A percentile compares a stretch with the other conserved stretches of the same genome.
Conservation (phyloP, 1,140 invertebrate genomes). For the Teleopsis dalmanni region DNA sequence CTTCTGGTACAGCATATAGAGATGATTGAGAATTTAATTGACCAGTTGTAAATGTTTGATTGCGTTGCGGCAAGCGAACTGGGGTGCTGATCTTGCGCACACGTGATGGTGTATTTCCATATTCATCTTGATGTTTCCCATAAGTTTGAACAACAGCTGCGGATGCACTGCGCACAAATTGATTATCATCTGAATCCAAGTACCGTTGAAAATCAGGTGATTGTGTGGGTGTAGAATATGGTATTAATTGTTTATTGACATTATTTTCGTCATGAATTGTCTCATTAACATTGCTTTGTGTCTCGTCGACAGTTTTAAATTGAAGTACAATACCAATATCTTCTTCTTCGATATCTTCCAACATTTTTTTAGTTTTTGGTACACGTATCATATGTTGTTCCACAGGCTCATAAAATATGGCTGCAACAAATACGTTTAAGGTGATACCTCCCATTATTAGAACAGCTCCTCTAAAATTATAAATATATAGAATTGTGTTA, state of each 20-base stretch:
- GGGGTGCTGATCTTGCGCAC: conserved; percentile 51
- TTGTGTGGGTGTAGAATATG: conserved; percentile 22
- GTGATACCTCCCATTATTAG: conserved; percentile 75
- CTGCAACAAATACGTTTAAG: conserved; percentile 74
- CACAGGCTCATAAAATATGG: conserved; percentile 75
- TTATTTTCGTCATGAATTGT: conserved; percentile 3
- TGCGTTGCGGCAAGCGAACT: conserved; percentile 32
- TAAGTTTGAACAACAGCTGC: conserved; percentile 46
- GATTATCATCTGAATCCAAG: conserved; percentile 29
- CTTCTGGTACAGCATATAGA: conserved; percentile 52
- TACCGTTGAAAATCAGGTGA: conserved; percentile 14
- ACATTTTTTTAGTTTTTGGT: conserved; percentile 29
- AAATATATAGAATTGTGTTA: neutral
- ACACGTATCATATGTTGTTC: conserved; percentile 66
- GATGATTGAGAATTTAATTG: conserved; percentile 54
- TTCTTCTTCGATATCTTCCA: conserved; percentile 41
- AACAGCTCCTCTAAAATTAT: conserved; percentile 54
- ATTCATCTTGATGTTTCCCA: conserved; percentile 31
- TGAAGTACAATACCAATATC: conserved; percentile 42
- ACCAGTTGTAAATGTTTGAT: conserved; percentile 45
- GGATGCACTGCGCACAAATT: conserved; percentile 49
- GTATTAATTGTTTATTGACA: conserved; percentile 20
- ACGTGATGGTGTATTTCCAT: conserved; percentile 18
- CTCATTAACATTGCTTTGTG: conserved; percentile 13
- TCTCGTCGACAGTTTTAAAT: conserved; percentile 38